Evolutionary conservation across 2,888 invertebrate genomes (phyloP).

Genomic region (Drymonia ruficornis): DNA sequence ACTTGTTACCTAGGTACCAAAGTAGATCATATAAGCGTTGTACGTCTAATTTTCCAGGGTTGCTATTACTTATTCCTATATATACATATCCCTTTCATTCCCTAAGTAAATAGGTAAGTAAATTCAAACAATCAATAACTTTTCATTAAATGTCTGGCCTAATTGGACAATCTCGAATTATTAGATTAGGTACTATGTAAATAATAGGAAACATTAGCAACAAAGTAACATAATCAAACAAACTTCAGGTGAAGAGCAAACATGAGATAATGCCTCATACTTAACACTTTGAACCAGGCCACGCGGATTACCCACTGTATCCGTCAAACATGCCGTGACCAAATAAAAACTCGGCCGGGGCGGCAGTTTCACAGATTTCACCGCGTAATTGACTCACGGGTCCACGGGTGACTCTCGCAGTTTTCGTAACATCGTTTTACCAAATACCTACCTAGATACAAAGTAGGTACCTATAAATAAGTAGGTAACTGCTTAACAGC

Average conservation of each 20-base stretch:
- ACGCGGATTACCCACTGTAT: not conserved
- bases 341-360: not conserved
- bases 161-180: not conserved
- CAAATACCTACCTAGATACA: too few relatives aligned
- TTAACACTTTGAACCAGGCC: not conserved
- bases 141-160: not conserved
- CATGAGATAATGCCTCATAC: not conserved
- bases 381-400: slow-evolving; percentile 11
- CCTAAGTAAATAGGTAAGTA: too few relatives aligned
- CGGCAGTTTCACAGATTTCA: slow-evolving; percentile 22
- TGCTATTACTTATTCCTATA: too few relatives aligned
- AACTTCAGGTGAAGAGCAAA: slow-evolving; percentile 1
- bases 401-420: slow-evolving; percentile 13
- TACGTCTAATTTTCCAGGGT: too few relatives aligned
- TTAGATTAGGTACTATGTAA: not conserved
- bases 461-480: too few relatives aligned
- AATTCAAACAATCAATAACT: too few relatives aligned
- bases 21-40: too few relatives aligned
- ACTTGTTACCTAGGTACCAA: too few relatives aligned
- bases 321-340: slow-evolving; percentile 1
- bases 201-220: not conserved
- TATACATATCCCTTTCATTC: too few relatives aligned
- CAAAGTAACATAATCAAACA: not conserved
- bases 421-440: slow-evolving; percentile 22
- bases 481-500: too few relatives aligned